Evolutionary conservation across 1,140 invertebrate species (phyloP).

Genomic region (Diprion similis): DNA sequence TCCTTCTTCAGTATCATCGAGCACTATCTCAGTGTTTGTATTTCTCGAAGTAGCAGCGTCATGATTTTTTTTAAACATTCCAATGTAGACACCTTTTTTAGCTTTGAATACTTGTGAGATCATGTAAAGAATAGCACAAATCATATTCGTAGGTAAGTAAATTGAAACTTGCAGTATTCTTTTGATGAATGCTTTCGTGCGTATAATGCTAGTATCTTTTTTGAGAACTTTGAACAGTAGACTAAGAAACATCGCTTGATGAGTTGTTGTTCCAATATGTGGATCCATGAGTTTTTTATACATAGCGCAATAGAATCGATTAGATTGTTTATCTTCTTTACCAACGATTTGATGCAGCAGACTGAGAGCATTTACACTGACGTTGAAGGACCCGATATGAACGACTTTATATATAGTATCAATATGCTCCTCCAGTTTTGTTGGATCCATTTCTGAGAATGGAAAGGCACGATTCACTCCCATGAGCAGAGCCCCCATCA

Average conservation of each 20-base stretch:
- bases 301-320: constrained; percentile 87
- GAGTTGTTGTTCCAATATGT: constrained; percentile 75
- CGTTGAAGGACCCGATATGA: constrained; percentile 82
- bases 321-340: constrained; percentile 42
- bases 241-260: constrained; percentile 86
- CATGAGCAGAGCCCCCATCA: constrained; percentile 89
- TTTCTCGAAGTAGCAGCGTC: constrained; percentile 45
- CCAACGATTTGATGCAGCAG: constrained; percentile 75
- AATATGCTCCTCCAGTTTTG: constrained; percentile 72
- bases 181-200: constrained; percentile 89
- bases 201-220: constrained; percentile 73
- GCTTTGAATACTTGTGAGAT: constrained; percentile 72
- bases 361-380: constrained; percentile 85
- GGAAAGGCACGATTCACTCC: constrained; percentile 90
- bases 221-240: constrained; percentile 86
- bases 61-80: constrained; percentile 28
- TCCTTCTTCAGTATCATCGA: constrained; percentile 32
- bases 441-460: constrained; percentile 69
- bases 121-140: constrained; percentile 80
- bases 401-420: constrained; percentile 90
- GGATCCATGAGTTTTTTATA: constrained; percentile 88
- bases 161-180: constrained; percentile 80
- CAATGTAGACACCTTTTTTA: constrained; percentile 31
- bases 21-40: constrained; percentile 34
- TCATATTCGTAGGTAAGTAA: constrained; percentile 59